Evolutionary conservation across 2,888 invertebrate genomes (phyloP).

Genomic region (Tipula confusa): DNA sequence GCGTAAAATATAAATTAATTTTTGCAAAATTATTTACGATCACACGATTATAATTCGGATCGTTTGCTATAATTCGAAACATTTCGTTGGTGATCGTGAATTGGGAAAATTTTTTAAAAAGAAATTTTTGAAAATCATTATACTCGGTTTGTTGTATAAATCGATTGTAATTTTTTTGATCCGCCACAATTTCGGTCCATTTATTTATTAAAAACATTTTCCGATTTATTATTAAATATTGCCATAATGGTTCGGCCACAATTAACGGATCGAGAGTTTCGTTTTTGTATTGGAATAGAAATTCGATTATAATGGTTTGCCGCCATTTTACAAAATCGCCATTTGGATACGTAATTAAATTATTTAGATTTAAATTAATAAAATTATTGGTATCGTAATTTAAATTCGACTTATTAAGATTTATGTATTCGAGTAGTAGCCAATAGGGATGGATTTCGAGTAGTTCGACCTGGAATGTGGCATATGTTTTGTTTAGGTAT

Average conservation of each 20-base stretch:
- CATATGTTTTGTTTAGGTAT: conserved; percentile 56
- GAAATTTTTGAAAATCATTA: background rate
- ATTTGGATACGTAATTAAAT: background rate
- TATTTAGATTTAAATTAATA: conserved; percentile 6
- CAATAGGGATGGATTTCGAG: conserved; percentile 37
- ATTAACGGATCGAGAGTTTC: background rate
- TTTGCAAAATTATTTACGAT: conserved; percentile 26
- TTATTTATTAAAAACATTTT: background rate
- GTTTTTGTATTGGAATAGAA: background rate
- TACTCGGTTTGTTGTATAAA: background rate
- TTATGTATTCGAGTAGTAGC: background rate
- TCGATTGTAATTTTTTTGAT: background rate
- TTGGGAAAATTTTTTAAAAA: background rate
- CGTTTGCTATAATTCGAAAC: background rate
- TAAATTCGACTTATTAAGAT: background rate
- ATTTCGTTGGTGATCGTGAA: background rate
- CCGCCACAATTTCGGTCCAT: background rate
- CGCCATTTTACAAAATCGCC: background rate
- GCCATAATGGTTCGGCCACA: background rate
- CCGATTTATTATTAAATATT: background rate
- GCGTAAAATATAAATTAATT: background rate
- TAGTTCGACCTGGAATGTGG: conserved; percentile 48
- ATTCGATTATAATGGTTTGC: background rate
- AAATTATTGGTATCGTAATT: background rate
- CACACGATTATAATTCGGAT: background rate